Conservation (phyloP, 2,888 invertebrate genomes). For the Zaprionus obscuricornis region DNA sequence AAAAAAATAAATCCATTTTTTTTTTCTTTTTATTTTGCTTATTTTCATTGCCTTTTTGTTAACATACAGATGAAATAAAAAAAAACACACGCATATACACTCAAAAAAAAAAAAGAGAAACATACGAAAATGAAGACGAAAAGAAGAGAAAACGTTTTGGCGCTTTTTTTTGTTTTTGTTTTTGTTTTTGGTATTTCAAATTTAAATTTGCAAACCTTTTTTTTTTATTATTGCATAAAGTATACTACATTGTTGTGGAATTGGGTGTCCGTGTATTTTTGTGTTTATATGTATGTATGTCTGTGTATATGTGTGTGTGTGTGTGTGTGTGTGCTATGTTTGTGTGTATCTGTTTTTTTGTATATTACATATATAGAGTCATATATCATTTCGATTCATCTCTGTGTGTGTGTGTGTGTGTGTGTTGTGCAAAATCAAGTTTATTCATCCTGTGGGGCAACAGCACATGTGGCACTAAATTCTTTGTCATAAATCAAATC, state of each 20-base stretch:
- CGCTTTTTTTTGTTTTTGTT: no score
- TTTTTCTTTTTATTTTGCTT: slow-evolving; percentile 5
- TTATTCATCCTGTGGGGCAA: slow-evolving; percentile 28
- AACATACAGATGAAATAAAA: not conserved
- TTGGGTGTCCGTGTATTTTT: slow-evolving; percentile 7
- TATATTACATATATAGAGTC: no score
- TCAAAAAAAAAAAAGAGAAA: not conserved
- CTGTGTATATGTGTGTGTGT: no score
- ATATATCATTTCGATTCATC: slow-evolving; percentile 31
- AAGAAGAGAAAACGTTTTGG: no score
- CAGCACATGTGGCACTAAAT: slow-evolving; percentile 40
- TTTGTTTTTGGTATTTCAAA: slow-evolving; percentile 14
- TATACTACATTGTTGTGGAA: slow-evolving; percentile 19
- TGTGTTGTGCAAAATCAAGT: slow-evolving; percentile 6
- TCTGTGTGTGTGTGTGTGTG: slow-evolving; percentile 13
- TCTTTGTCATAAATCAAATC: slow-evolving; percentile 46
- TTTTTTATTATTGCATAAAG: not conserved
- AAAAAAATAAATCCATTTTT: no score
- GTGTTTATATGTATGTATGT: no score
- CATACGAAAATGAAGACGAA: not conserved
- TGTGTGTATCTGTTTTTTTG: no score
- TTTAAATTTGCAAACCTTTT: slow-evolving; percentile 24
- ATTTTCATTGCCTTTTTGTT: slow-evolving; percentile 26
- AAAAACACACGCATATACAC: not conserved
- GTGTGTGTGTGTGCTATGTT: no score